A percentile compares a stretch with the other conserved stretches of the same genome.
Evolutionary conservation across 2,113 vertebrate species (phyloP).

Genomic region (Athene noctua): DNA sequence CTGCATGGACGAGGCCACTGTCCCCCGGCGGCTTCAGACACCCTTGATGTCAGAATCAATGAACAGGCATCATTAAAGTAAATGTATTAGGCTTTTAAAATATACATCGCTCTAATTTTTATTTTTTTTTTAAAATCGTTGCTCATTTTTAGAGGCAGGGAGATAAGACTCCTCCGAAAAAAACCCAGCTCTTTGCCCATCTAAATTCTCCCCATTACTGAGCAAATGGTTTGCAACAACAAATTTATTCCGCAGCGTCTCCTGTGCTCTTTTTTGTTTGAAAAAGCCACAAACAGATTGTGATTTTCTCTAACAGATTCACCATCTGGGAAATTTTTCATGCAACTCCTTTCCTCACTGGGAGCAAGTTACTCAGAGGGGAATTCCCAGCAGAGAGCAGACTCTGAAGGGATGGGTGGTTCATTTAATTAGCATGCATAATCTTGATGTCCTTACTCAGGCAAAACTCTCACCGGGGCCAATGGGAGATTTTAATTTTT

Average conservation of each 20-base stretch:
- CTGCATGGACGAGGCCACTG: not conserved
- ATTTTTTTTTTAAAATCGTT: not conserved
- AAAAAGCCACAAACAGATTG: constrained; percentile 62
- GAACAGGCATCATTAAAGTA: not conserved
- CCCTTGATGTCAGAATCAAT: not conserved
- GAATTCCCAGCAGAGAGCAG: constrained; percentile 60
- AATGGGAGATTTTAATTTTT: not conserved
- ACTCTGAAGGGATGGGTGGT: constrained; percentile 58
- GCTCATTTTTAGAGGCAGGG: not conserved
- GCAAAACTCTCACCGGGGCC: constrained; percentile 53
- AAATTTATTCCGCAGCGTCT: constrained; percentile 50
- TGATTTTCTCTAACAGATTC: constrained; percentile 63
- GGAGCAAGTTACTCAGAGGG: constrained; percentile 62
- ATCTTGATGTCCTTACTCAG: constrained; percentile 51
- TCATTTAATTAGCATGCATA: constrained; percentile 59
- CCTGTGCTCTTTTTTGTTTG: constrained; percentile 52
- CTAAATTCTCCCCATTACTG: constrained; percentile 55
- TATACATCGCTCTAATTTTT: fast-evolving
- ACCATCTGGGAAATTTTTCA: constrained; percentile 68
- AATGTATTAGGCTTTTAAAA: not conserved
- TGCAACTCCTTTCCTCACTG: constrained; percentile 56
- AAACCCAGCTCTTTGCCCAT: constrained; percentile 17
- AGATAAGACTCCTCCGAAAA: not conserved
- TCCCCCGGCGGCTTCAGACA: not conserved
- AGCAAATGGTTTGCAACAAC: constrained; percentile 62